These are phyloP conservation scores for Styela clava DNA, from an alignment of 23 tunicate species.

Conservation along the genomic window DNA sequence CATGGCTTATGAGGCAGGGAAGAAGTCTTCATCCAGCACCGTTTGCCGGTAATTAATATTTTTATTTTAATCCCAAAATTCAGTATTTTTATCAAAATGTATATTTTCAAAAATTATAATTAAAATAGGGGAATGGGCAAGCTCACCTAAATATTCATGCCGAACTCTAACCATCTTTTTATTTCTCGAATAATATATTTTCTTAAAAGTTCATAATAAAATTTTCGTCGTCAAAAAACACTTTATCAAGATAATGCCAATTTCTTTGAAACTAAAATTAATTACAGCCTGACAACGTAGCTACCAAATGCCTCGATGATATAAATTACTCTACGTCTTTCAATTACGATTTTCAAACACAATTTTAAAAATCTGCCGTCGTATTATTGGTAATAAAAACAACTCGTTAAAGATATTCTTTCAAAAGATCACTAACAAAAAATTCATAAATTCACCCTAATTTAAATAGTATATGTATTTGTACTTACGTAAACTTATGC, in stretches of 20 bases:
- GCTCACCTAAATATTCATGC: too few species aligned
- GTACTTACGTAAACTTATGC: too few species aligned
- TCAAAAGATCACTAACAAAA: neutral
- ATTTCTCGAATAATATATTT: too few species aligned
- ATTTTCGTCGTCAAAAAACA: too few species aligned
- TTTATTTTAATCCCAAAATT: neutral
- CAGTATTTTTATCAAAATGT: neutral
- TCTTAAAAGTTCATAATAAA: too few species aligned
- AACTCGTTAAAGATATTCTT: neutral
- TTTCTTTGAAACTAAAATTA: neutral
- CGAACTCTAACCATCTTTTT: too few species aligned
- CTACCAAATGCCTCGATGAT: constrained; percentile 20
- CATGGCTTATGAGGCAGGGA: constrained; percentile 35
- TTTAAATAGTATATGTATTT: too few species aligned
- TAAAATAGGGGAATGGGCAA: too few species aligned
- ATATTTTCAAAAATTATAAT: too few species aligned
- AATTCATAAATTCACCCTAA: too few species aligned
- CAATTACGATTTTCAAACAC: neutral
- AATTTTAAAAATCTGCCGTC: neutral
- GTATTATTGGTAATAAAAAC: neutral
- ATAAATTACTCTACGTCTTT: neutral
- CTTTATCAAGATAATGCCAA: neutral
- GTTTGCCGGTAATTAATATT: constrained; percentile 68
- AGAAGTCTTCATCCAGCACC: constrained; percentile 33
- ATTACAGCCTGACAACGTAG: neutral